A percentile compares a stretch with the other conserved stretches of the same genome.
Evolutionary conservation across 2,113 vertebrate species (phyloP).

Genomic region (Platichthys flesus): DNA sequence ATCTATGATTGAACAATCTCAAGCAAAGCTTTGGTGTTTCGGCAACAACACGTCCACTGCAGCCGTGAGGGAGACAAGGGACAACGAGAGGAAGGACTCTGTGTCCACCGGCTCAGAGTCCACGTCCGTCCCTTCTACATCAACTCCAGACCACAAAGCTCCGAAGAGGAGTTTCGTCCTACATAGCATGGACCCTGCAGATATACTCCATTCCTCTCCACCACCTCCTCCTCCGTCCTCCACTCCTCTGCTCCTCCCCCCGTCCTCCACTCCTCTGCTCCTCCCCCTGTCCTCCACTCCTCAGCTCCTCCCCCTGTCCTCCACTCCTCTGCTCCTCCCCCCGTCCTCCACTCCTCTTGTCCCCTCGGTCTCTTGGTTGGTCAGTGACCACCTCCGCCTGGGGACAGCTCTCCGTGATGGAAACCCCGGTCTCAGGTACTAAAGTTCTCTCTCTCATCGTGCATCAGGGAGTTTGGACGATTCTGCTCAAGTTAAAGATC

Average conservation of each 20-base stretch:
- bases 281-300: conserved; percentile 21
- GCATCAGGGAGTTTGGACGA: too few species aligned
- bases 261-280: conserved; percentile 12
- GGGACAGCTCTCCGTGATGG: conserved; percentile 3
- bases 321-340: conserved; percentile 35
- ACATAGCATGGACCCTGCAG: background rate
- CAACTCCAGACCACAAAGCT: conserved; percentile 4
- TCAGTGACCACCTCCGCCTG: conserved; percentile 37
- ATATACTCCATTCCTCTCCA: conserved; percentile 14
- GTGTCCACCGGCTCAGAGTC: background rate
- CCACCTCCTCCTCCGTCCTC: conserved; percentile 38
- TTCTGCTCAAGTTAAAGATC: too few species aligned
- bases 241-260: too few species aligned
- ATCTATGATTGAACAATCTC: background rate
- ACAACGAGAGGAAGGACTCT: background rate
- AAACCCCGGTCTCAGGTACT: conserved; percentile 80
- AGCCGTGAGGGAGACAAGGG: conserved; percentile 1
- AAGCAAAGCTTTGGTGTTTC: too few species aligned
- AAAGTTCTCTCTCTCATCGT: too few species aligned
- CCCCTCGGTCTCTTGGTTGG: conserved; percentile 14
- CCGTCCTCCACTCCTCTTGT: conserved; percentile 49
- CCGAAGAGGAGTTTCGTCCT: background rate
- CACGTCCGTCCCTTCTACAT: background rate
- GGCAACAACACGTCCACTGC: too few species aligned
- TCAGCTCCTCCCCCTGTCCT: background rate